Percentiles rank a stretch among this genome's conserved stretches.
Evolutionary conservation across 2,888 invertebrate genomes (phyloP).

Genomic region (Anoncus sp.): DNA sequence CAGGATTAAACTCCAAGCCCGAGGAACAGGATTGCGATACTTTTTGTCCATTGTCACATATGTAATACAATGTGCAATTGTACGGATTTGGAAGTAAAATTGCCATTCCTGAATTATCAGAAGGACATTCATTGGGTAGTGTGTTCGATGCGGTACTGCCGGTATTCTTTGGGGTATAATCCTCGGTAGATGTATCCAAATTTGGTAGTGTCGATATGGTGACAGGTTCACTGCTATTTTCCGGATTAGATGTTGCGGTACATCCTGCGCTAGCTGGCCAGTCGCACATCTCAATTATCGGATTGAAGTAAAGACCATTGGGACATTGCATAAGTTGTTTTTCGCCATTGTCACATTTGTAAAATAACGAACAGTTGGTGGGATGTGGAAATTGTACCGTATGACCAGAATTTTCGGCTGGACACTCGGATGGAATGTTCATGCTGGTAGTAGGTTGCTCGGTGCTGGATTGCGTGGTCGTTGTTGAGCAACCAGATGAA

Average conservation of each 20-base stretch:
- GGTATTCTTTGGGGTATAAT: background rate
- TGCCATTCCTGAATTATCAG: background rate
- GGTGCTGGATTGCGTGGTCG: background rate
- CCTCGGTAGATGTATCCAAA: background rate
- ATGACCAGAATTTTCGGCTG: constrained; percentile 46
- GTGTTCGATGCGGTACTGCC: background rate
- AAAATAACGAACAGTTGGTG: constrained; percentile 65
- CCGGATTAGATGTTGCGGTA: background rate
- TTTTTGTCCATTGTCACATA: constrained; percentile 48
- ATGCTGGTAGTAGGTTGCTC: constrained; percentile 1
- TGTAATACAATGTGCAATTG: constrained; percentile 47
- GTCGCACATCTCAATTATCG: constrained; percentile 55
- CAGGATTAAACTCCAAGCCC: constrained; percentile 48
- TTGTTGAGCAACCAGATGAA: constrained; percentile 32
- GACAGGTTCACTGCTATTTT: background rate
- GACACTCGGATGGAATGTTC: constrained; percentile 56
- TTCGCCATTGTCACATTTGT: constrained; percentile 66
- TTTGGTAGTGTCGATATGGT: background rate
- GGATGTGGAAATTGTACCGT: constrained; percentile 64
- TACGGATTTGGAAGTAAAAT: constrained; percentile 48
- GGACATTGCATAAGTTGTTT: constrained; percentile 55
- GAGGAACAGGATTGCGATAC: constrained; percentile 22
- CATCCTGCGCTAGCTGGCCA: constrained; percentile 60
- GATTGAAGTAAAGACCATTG: constrained; percentile 60
- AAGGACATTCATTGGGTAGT: constrained; percentile 36